Evolutionary conservation across 2,113 vertebrate genomes (phyloP).

Genomic region (Delphinus delphis): DNA sequence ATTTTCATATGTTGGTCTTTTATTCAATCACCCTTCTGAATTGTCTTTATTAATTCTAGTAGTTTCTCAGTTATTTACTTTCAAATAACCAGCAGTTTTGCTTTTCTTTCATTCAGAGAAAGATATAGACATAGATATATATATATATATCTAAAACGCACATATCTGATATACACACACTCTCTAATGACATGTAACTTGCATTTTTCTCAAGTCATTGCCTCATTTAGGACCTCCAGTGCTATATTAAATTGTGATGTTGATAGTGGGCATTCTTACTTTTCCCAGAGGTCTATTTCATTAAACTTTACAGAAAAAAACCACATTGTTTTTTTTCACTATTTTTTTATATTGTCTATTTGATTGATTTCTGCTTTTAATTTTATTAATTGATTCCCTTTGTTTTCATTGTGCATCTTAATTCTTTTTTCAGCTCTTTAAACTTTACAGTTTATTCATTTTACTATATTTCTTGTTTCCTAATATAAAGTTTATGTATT

Average conservation of each 20-base stretch:
- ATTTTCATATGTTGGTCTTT: background rate
- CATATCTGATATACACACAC: background rate
- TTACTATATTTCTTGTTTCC: background rate
- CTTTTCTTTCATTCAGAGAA: background rate
- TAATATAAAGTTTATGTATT: background rate
- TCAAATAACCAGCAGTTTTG: constrained; percentile 12
- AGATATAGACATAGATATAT: background rate
- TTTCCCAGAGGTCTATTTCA: background rate
- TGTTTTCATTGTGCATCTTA: background rate
- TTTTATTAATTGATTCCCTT: background rate
- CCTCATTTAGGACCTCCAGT: background rate
- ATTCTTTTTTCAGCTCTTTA: background rate
- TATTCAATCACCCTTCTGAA: background rate
- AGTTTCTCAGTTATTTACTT: background rate
- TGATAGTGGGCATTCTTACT: background rate
- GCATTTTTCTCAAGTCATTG: background rate
- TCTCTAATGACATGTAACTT: background rate
- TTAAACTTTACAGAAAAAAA: background rate
- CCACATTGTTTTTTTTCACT: background rate
- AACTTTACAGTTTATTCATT: background rate
- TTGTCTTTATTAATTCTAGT: background rate
- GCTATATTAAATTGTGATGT: background rate
- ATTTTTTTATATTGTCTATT: background rate
- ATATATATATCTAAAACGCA: background rate
- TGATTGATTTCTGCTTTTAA: constrained; percentile 10